Evolutionary conservation across 2,113 vertebrate genomes (phyloP), one percentile per base, ranked within the genome.

Genomic region (Archocentrus centrarchus): DNA sequence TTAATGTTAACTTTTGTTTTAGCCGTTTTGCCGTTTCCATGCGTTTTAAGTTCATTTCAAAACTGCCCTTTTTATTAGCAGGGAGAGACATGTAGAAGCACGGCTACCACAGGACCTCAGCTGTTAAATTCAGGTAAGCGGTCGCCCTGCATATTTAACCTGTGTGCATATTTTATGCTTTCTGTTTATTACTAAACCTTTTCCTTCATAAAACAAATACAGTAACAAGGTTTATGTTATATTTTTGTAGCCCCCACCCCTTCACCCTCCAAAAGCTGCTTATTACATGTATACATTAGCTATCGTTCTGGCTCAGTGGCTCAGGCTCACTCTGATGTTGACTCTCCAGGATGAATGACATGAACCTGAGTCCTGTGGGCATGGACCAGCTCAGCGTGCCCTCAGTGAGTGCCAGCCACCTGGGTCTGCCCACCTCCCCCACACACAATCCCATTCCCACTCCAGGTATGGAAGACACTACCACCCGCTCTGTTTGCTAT

Each of bases 311-410:
- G 3, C 22, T 70, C 8, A 7, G 57, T 47, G 17, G 17, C 63
- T 78, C 35, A 3, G 8, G 14, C 0, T 47, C 15, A 62, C n/a
- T 32, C 17, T 63, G 35, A 17, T 70, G 39, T 59, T 83, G 14
- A 37, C 41, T 58, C 24, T 57, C 14, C 82, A 99, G 98, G 90
- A 99, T 99, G 98, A 99, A 99, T 92, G 98, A 99, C 86, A 97
- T 99, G 96, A 99, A 98, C 94, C 93, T 99, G 91, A 99, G 97
- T 92, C 96, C 97, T 37, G 97, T 99, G 94, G 98, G 98, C 93
- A 99, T 99, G 98, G 98, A 99, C 93, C 98, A 98, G 94, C 96
- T 99, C 92, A 97, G 96, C 81, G 96, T 98, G 79, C 96, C 98
- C 80, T 97, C 98, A 11, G 98, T 98, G 91, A 97, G 96, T 95